A percentile compares a stretch with the other conserved stretches of the same genome.
Evolutionary conservation across 2,113 vertebrate species (phyloP).

Genomic region (Astatoreochromis straeleni): DNA sequence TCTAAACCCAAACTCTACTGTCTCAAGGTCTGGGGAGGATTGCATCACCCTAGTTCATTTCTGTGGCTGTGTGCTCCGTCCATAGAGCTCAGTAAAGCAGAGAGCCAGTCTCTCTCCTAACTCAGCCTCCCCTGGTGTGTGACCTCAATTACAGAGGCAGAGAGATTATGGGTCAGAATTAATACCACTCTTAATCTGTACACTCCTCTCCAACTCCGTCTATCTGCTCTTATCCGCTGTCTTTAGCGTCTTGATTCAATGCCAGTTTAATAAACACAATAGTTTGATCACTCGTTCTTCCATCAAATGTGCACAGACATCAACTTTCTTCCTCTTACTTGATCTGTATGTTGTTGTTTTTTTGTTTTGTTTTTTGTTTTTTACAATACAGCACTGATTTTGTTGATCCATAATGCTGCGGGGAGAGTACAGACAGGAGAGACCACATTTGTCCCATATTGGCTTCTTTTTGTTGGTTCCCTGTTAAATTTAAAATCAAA

Average conservation of each 20-base stretch:
- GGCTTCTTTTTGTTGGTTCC: neutral
- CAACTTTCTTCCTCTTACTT: neutral
- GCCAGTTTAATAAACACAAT: slow-evolving; percentile 34
- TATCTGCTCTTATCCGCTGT: slow-evolving; percentile 9
- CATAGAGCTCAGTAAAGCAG: slow-evolving; percentile 40
- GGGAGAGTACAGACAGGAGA: neutral
- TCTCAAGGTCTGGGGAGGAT: slow-evolving; percentile 6
- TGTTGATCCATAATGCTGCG: neutral
- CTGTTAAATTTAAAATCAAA: neutral
- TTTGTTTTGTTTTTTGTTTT: neutral
- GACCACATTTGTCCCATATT: neutral
- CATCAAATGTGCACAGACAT: neutral
- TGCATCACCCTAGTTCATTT: slow-evolving; percentile 20
- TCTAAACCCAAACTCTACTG: slow-evolving; percentile 13
- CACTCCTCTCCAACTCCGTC: slow-evolving; percentile 20
- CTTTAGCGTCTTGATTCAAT: slow-evolving; percentile 15
- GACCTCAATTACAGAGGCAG: slow-evolving; percentile 70
- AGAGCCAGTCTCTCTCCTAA: slow-evolving; percentile 38
- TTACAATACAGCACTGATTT: too few species aligned
- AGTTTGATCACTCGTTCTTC: neutral
- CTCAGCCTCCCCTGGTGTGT: slow-evolving; percentile 49
- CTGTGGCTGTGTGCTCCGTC: slow-evolving; percentile 31
- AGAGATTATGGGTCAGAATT: slow-evolving; percentile 68
- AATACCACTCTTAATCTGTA: slow-evolving; percentile 63
- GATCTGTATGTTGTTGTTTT: neutral